Evolutionary conservation across 2,113 vertebrate species (phyloP).

Genomic region (Percina caprodes): DNA sequence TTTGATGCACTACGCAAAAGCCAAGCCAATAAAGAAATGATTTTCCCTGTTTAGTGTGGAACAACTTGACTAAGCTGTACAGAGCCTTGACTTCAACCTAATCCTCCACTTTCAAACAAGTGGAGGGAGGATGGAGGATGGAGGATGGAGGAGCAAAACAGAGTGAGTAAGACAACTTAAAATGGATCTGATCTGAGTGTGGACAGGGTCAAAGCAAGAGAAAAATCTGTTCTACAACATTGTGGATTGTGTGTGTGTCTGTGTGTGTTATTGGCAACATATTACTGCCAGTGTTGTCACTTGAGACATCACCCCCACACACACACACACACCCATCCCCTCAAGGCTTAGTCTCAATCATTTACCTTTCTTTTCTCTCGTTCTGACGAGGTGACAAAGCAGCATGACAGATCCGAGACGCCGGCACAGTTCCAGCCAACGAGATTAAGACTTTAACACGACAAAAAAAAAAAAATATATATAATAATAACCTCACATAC

Average conservation of each 20-base stretch:
- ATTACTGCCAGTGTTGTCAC: constrained; percentile 48
- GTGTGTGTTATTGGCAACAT: constrained; percentile 50
- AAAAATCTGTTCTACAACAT: not conserved
- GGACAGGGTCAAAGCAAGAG: not conserved
- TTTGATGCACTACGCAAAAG: no score
- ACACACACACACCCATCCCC: constrained; percentile 13
- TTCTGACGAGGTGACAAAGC: constrained; percentile 66
- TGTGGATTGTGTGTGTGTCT: constrained; percentile 1
- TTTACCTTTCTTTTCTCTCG: constrained; percentile 48
- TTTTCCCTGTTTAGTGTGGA: not conserved
- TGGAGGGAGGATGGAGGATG: no score
- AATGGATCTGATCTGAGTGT: not conserved
- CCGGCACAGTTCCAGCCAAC: constrained; percentile 67
- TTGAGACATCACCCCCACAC: constrained; percentile 44
- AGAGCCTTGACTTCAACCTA: not conserved
- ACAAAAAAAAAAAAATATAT: constrained; percentile 23
- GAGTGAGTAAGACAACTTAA: not conserved
- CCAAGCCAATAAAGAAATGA: no score
- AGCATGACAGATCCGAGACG: constrained; percentile 55
- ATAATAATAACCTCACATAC: not conserved
- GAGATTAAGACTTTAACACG: constrained; percentile 64
- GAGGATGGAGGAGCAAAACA: no score
- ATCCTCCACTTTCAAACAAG: not conserved
- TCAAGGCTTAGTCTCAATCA: constrained; percentile 47
- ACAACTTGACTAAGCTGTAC: not conserved